A percentile compares a stretch with the other conserved stretches of the same genome.
Conservation (phyloP, 2,797 vertebrate genomes). For the Halcyon chelicuti region DNA sequence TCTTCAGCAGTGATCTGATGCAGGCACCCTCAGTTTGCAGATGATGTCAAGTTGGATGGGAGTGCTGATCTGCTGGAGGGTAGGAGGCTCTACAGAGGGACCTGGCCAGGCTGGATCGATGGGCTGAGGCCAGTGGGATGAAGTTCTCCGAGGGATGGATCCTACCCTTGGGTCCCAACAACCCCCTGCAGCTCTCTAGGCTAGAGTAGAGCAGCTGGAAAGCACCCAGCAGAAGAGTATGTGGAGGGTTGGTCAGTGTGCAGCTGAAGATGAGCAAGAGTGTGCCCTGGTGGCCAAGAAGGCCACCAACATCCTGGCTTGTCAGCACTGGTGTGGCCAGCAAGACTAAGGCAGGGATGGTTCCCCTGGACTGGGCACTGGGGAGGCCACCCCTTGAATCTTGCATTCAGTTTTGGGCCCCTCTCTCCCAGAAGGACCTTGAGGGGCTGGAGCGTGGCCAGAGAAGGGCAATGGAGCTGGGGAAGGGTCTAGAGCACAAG, state of each 20-base stretch:
- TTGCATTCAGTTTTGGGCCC: too few relatives aligned
- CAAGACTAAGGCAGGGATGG: too few relatives aligned
- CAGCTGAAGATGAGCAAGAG: too few relatives aligned
- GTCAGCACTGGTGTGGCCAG: too few relatives aligned
- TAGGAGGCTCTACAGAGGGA: neutral
- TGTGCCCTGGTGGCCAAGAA: too few relatives aligned
- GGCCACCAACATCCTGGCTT: too few relatives aligned
- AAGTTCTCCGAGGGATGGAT: neutral
- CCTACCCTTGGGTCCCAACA: neutral
- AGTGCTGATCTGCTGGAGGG: neutral
- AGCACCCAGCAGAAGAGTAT: neutral
- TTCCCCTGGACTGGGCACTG: too few relatives aligned
- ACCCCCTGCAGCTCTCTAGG: neutral
- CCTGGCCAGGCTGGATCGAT: neutral
- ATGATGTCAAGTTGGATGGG: neutral
- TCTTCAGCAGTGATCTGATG: neutral
- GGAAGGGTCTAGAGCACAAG: too few relatives aligned
- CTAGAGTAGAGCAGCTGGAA: neutral
- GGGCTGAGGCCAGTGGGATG: neutral
- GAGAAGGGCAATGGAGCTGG: too few relatives aligned
- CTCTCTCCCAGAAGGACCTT: too few relatives aligned
- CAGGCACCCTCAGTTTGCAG: neutral
- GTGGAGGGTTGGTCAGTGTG: neutral
- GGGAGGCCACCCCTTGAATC: too few relatives aligned
- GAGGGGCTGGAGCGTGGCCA: too few relatives aligned